Evolutionary conservation across 2,888 invertebrate genomes (phyloP).

Genomic region (Drosophila kanekoi): DNA sequence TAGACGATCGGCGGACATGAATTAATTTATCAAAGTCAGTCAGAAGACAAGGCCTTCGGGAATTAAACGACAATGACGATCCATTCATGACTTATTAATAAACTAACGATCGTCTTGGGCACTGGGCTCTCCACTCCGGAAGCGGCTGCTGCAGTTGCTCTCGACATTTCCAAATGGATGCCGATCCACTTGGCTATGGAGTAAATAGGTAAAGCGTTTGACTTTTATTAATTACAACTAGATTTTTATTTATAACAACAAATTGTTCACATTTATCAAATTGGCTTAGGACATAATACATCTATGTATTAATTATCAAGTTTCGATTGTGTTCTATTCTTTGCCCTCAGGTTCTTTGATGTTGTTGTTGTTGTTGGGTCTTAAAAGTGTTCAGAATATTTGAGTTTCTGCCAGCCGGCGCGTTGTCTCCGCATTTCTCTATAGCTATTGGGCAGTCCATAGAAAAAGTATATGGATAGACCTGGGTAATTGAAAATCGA

Average conservation of each 20-base stretch:
- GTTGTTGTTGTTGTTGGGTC: conserved; percentile 3
- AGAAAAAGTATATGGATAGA: conserved; percentile 89
- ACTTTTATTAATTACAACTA: conserved; percentile 77
- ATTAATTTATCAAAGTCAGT: conserved; percentile 76
- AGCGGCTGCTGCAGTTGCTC: conserved; percentile 68
- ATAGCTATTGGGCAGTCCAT: conserved; percentile 87
- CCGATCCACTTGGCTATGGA: conserved; percentile 8
- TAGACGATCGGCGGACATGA: conserved; percentile 61
- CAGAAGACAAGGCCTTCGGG: conserved; percentile 69
- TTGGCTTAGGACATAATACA: conserved; percentile 58
- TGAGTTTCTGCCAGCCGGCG: conserved; percentile 83
- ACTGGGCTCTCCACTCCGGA: conserved; percentile 50
- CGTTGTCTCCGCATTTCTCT: conserved; percentile 80
- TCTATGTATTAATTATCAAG: conserved; percentile 45
- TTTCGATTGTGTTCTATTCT: conserved; percentile 35
- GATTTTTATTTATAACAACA: conserved; percentile 76
- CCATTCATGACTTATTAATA: conserved; percentile 72
- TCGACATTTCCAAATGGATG: conserved; percentile 53
- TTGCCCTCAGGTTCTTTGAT: conserved; percentile 10
- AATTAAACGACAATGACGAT: conserved; percentile 73
- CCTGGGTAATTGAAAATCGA: conserved; percentile 85
- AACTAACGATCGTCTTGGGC: conserved; percentile 64
- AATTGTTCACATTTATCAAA: conserved; percentile 76
- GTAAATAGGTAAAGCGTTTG: conserved; percentile 53
- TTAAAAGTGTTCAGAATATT: conserved; percentile 75